phyloP scores from a whole-genome alignment of 2,888 invertebrate genomes.

The Rhingia rostrata region DNA sequence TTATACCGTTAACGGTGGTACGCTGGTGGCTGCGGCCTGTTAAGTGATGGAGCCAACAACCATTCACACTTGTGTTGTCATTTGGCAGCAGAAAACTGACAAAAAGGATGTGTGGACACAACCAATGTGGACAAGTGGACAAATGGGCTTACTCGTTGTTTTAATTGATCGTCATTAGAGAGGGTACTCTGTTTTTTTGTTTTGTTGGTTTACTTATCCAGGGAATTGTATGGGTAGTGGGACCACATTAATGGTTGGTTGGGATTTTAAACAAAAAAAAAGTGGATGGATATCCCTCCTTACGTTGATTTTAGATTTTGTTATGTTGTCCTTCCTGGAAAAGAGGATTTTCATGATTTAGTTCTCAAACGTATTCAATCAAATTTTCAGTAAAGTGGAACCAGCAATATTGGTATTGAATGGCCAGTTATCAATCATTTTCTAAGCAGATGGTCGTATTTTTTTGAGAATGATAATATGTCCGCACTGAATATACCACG shows the following conservation, averaged over 20 bases:
- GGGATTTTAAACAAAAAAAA: too few relatives aligned
- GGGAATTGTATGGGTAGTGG: neutral
- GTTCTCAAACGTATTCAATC: too few relatives aligned
- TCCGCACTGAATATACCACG: too few relatives aligned
- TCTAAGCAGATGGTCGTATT: too few relatives aligned
- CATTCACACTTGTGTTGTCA: constrained; percentile 33
- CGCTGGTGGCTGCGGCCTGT: constrained; percentile 36
- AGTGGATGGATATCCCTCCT: too few relatives aligned
- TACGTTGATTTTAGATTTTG: too few relatives aligned
- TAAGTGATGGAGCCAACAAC: constrained; percentile 46
- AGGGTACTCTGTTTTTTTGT: constrained; percentile 16
- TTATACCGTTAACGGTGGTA: constrained; percentile 39
- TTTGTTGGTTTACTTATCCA: constrained; percentile 2
- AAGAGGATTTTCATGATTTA: too few relatives aligned
- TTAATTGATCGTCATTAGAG: constrained; percentile 71
- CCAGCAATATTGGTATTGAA: too few relatives aligned
- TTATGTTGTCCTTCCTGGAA: too few relatives aligned
- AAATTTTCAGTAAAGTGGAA: too few relatives aligned
- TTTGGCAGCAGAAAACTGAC: constrained; percentile 47
- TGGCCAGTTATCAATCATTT: too few relatives aligned
- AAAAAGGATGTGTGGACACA: constrained; percentile 65
- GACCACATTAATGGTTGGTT: neutral
- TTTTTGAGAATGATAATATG: too few relatives aligned
- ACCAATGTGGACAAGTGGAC: constrained; percentile 64
- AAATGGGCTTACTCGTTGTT: constrained; percentile 65